Percentiles rank a stretch among this genome's conserved stretches.
These are phyloP conservation scores for Orussus abietinus DNA, from an alignment of 1,140 invertebrate species.

Conservation along the genomic window DNA sequence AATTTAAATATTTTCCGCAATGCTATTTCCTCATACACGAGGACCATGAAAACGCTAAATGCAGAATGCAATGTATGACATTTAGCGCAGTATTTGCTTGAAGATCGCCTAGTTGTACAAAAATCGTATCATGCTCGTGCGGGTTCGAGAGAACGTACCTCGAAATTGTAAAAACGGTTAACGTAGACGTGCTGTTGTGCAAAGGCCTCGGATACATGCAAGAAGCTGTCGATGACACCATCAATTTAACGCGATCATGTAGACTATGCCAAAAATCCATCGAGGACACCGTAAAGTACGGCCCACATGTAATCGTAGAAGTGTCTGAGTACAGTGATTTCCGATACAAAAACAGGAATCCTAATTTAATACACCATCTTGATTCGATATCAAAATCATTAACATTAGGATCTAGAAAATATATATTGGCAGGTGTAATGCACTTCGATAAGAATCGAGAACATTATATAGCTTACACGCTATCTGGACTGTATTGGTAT, in stretches of 20 bases:
- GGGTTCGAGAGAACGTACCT: slow-evolving; percentile 1
- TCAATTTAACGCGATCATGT: not conserved
- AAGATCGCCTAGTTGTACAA: slow-evolving; percentile 4
- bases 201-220: slow-evolving; percentile 12
- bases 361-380: slow-evolving; percentile 7
- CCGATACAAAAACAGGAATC: slow-evolving; percentile 4
- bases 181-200: slow-evolving; percentile 11
- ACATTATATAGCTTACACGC: slow-evolving; percentile 9
- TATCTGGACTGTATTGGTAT: slow-evolving; percentile 13
- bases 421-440: slow-evolving; percentile 4
- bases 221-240: slow-evolving; percentile 8
- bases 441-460: not conserved
- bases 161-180: not conserved
- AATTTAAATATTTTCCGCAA: not conserved
- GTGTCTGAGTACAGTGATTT: slow-evolving; percentile 4
- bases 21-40: too few species aligned
- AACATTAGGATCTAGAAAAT: not conserved
- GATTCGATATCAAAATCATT: slow-evolving; percentile 3
- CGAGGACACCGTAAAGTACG: slow-evolving; percentile 10
- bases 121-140: slow-evolving; percentile 1
- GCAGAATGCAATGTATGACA: slow-evolving; percentile 8
- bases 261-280: slow-evolving; percentile 5
- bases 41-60: slow-evolving; percentile 8
- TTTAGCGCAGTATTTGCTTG: slow-evolving; percentile 8
- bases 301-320: slow-evolving; percentile 12